These are phyloP conservation scores for Pentamera pediparva DNA, from an alignment of 53 echinoderm and acorn worm species.

Conservation along the genomic window DNA sequence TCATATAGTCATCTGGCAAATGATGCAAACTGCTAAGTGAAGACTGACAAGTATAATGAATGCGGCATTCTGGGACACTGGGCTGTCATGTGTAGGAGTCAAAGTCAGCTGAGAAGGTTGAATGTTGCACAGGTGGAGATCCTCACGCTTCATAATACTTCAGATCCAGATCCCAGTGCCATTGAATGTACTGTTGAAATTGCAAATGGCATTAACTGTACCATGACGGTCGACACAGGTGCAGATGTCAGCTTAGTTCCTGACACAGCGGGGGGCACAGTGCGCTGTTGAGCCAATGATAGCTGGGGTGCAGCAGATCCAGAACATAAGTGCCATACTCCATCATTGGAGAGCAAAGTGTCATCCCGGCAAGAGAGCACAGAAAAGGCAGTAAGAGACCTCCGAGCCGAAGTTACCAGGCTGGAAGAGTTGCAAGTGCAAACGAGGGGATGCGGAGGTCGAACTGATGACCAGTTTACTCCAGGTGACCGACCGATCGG, in stretches of 20 bases:
- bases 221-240: not conserved
- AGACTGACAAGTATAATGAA: not conserved
- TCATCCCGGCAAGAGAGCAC: too few relatives aligned
- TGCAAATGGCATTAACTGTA: not conserved
- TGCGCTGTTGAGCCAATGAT: too few relatives aligned
- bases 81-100: conserved; percentile 3
- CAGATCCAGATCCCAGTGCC: not conserved
- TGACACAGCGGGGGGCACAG: too few relatives aligned
- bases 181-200: not conserved
- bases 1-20: conserved; percentile 33
- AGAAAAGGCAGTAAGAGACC: not conserved
- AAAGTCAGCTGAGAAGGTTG: not conserved
- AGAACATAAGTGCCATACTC: too few relatives aligned
- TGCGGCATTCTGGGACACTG: conserved; percentile 32
- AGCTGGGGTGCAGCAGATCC: too few relatives aligned
- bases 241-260: too few relatives aligned
- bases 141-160: not conserved
- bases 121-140: not conserved
- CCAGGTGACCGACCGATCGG: not conserved
- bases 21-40: conserved; percentile 27
- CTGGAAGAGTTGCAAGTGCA: too few relatives aligned
- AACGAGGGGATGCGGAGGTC: too few relatives aligned
- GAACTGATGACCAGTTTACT: too few relatives aligned
- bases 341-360: too few relatives aligned
- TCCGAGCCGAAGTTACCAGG: too few relatives aligned